Conservation (phyloP, 2,113 vertebrate genomes). For the Paracanthobrama guichenoti region DNA sequence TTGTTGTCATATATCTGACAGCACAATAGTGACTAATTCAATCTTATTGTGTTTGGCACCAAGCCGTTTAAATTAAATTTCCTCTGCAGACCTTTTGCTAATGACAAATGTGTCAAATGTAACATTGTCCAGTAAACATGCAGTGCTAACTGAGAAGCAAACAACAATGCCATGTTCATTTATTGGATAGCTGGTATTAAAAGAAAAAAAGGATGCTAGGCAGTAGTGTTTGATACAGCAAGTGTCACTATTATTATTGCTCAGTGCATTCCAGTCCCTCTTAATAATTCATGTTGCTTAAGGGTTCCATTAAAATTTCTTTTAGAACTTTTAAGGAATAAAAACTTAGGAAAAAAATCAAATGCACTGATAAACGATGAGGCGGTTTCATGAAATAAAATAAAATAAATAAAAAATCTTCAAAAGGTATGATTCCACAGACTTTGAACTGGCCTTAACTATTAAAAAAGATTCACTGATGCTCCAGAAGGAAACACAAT, state of each 20-base stretch:
- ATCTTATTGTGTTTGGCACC: constrained; percentile 33
- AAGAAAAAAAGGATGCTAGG: not conserved
- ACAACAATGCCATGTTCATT: not conserved
- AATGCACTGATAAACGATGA: too few relatives aligned
- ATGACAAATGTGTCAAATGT: constrained; percentile 26
- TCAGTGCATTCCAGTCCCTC: too few relatives aligned
- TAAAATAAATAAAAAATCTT: too few relatives aligned
- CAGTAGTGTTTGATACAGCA: not conserved
- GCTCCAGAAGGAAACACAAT: too few relatives aligned
- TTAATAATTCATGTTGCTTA: too few relatives aligned
- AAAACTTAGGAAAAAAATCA: too few relatives aligned
- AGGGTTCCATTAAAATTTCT: too few relatives aligned
- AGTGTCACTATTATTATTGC: not conserved
- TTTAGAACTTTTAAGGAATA: too few relatives aligned
- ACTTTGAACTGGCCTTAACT: too few relatives aligned
- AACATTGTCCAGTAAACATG: not conserved
- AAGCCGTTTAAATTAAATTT: constrained; percentile 36
- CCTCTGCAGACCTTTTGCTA: not conserved
- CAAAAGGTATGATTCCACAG: too few relatives aligned
- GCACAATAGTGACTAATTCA: constrained; percentile 34
- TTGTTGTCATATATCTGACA: constrained; percentile 54
- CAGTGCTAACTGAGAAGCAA: not conserved
- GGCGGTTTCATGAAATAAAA: too few relatives aligned
- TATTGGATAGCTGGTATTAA: not conserved
- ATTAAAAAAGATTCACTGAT: too few relatives aligned